These are phyloP conservation scores for Chiloscyllium punctatum DNA, from an alignment of 2,797 vertebrate species.

Conservation along the genomic window DNA sequence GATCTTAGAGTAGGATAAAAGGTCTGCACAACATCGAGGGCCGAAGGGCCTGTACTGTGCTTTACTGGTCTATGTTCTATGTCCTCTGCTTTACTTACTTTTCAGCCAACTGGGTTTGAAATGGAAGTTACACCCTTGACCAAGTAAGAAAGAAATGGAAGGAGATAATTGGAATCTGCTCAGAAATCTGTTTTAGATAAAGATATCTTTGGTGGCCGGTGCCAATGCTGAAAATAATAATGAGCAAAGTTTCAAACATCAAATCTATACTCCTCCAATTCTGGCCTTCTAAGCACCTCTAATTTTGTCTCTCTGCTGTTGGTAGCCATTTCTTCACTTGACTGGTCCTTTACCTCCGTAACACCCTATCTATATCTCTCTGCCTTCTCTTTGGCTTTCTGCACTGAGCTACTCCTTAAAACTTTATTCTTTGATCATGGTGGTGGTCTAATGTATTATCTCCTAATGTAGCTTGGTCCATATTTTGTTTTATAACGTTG, in stretches of 20 bases:
- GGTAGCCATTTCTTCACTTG: not conserved
- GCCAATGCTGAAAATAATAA: not conserved
- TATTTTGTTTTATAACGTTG: too few relatives aligned
- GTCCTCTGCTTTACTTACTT: not conserved
- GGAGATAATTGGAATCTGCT: not conserved
- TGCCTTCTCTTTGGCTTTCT: not conserved
- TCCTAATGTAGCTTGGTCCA: too few relatives aligned
- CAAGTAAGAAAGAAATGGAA: not conserved
- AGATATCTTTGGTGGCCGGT: not conserved
- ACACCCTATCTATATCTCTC: not conserved
- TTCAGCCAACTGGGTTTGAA: not conserved
- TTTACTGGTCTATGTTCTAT: too few relatives aligned
- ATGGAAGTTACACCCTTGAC: not conserved
- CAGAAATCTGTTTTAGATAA: not conserved
- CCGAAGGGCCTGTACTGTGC: too few relatives aligned
- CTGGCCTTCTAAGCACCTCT: too few relatives aligned
- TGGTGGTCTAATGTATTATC: too few relatives aligned
- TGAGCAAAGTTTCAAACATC: not conserved
- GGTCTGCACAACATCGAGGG: not conserved
- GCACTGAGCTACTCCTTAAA: not conserved
- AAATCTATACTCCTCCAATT: not conserved
- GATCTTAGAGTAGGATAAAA: not conserved
- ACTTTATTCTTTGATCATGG: not conserved
- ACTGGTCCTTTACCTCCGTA: not conserved
- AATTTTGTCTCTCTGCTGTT: not conserved